Evolutionary conservation across 2,888 invertebrate species (phyloP).

Genomic region (Watsonalla cultraria): DNA sequence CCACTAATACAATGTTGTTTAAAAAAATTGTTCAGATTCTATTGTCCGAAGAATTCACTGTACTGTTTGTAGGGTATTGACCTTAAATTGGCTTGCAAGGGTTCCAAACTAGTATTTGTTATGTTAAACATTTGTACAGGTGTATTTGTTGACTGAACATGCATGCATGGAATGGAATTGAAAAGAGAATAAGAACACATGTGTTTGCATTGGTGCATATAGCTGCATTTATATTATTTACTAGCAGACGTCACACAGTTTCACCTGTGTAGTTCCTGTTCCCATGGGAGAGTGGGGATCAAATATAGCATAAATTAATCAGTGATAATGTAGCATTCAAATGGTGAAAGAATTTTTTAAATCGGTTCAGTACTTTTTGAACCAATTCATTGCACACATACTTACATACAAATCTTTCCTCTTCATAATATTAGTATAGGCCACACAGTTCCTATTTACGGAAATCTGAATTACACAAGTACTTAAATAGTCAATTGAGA

Average conservation of each 20-base stretch:
- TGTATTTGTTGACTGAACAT: constrained; percentile 10
- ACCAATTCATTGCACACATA: too few species aligned
- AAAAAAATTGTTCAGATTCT: constrained; percentile 2
- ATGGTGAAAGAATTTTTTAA: too few species aligned
- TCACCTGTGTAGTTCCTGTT: too few species aligned
- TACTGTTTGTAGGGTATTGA: constrained; percentile 26
- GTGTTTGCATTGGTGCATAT: not conserved
- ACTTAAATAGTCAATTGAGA: constrained; percentile 35
- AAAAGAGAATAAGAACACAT: not conserved
- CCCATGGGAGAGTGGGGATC: too few species aligned
- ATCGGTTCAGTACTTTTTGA: too few species aligned
- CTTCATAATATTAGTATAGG: too few species aligned
- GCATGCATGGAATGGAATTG: not conserved
- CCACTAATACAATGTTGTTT: not conserved
- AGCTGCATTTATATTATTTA: constrained; percentile 1
- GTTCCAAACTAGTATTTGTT: constrained; percentile 15
- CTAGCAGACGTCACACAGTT: too few species aligned
- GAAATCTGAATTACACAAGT: constrained; percentile 4
- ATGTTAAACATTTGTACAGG: constrained; percentile 32
- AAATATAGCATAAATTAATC: too few species aligned
- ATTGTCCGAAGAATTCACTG: constrained; percentile 8
- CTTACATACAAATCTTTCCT: too few species aligned
- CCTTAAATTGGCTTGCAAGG: constrained; percentile 26
- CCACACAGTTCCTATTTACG: constrained; percentile 1
- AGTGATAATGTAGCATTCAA: too few species aligned